Evolutionary conservation across 1,140 invertebrate genomes (phyloP), one percentile per base, ranked within the genome.

Genomic region (Euborellia annulipes): DNA sequence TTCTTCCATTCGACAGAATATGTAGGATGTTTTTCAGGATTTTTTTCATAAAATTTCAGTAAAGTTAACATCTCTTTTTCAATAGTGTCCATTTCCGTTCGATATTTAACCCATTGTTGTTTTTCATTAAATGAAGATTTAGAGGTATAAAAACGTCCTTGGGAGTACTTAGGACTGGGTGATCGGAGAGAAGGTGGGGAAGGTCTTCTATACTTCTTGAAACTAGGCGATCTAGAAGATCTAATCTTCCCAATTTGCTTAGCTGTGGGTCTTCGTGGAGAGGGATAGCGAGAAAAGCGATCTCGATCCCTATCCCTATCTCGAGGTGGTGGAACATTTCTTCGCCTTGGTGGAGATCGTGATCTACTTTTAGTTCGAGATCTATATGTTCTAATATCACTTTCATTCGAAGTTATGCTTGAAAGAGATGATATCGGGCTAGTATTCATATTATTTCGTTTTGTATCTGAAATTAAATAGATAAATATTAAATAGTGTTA

Each of bases 1-100:
- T 77, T 78, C 55, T 86, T 86, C 85, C 85, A 89, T 54, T 89
- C 85, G 16, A 83, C 79, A 0, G 81, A 79, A 56, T 89, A 89
- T 3, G 76, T 67, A 0, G 84, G 83, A 67, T 87, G 85, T 52
- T 86, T 86, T 54, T 89, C 84, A 0, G 85, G 85, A 60, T 84
- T 83, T 53, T 81, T 78, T 53, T 85, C 76, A 56, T 85, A 78
- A 36, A 81, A 79, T 47, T 78, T 75, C 1, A 82, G 69, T 52
- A 62, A 69, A 52, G 64, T 72, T 52, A 58, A 67, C 63, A 63
- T 62, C 59, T 65, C 70, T 57, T 56, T 66, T 48, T 69, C 65
- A 22, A 69, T 60, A 17, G 61, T 60, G 20, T 53, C 54, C 13
- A 60, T 47, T 16, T 65, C 54, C 48, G 59, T 58, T 34, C 59